Conservation (phyloP, 2,888 invertebrate species). For the Chamaedrilus cognettii region DNA sequence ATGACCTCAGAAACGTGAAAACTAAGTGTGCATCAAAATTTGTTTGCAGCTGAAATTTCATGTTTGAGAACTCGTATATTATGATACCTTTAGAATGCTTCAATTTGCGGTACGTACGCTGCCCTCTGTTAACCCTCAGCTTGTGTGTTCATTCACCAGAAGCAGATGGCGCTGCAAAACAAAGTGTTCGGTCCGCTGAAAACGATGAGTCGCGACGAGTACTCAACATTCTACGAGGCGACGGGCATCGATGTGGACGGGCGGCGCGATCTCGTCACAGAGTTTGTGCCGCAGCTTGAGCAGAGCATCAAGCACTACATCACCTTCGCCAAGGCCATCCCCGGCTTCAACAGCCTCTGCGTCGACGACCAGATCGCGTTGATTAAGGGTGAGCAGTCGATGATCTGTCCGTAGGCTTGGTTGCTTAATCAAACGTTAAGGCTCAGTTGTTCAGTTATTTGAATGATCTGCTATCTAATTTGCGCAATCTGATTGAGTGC, state of each 20-base stretch:
- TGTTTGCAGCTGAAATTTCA: too few species aligned
- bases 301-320: constrained; percentile 48
- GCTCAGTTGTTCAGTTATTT: too few species aligned
- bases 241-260: constrained; percentile 57
- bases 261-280: constrained; percentile 44
- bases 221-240: constrained; percentile 46
- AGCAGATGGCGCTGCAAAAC: constrained; percentile 30
- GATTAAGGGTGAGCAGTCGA: constrained; percentile 50
- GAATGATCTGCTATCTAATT: too few species aligned
- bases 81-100: too few species aligned
- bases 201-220: constrained; percentile 47
- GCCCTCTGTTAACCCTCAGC: too few species aligned
- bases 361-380: constrained; percentile 52
- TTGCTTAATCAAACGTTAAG: too few species aligned
- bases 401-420: too few species aligned
- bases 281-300: constrained; percentile 45
- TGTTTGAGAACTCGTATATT: too few species aligned
- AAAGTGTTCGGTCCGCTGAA: constrained; percentile 50
- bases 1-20: too few species aligned
- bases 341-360: constrained; percentile 49
- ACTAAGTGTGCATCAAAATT: too few species aligned
- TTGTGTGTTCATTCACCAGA: not conserved
- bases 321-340: constrained; percentile 51
- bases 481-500: too few species aligned
- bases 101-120: too few species aligned